Evolutionary conservation across 2,113 vertebrate species (phyloP).

Genomic region (Engystomops pustulosus): DNA sequence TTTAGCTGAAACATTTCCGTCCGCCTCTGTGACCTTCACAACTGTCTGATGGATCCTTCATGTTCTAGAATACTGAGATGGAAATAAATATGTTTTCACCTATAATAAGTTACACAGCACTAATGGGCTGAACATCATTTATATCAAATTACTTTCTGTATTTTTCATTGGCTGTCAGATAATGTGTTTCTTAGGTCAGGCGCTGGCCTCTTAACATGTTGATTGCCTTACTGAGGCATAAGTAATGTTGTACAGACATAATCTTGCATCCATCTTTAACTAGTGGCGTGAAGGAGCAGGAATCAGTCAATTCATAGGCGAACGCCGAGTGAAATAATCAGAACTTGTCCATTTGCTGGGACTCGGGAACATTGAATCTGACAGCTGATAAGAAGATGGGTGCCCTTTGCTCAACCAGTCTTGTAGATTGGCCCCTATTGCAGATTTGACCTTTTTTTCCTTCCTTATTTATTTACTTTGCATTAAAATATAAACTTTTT

Average conservation of each 20-base stretch:
- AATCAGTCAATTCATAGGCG: slow-evolving; percentile 37
- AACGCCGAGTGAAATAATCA: slow-evolving; percentile 18
- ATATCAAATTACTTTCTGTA: slow-evolving; percentile 54
- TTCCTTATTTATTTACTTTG: background rate
- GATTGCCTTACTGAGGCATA: slow-evolving; percentile 53
- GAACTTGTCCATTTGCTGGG: slow-evolving; percentile 21
- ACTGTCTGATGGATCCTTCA: slow-evolving; percentile 41
- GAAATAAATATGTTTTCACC: slow-evolving; percentile 59
- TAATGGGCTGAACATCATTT: slow-evolving; percentile 58
- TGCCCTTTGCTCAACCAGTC: slow-evolving; percentile 42
- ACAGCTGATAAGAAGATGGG: slow-evolving; percentile 29
- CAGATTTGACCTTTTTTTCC: slow-evolving; percentile 20
- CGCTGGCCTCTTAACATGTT: slow-evolving; percentile 50
- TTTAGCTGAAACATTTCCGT: slow-evolving; percentile 44
- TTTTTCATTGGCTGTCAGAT: slow-evolving; percentile 59
- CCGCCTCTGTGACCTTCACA: slow-evolving; percentile 50
- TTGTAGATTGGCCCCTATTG: background rate
- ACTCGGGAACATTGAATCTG: slow-evolving; percentile 24
- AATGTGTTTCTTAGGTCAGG: slow-evolving; percentile 57
- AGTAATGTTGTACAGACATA: slow-evolving; percentile 48
- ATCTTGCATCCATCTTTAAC: slow-evolving; percentile 51
- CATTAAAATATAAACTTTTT: background rate
- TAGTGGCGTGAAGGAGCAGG: slow-evolving; percentile 31
- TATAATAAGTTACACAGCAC: slow-evolving; percentile 55
- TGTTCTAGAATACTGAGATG: slow-evolving; percentile 54